Percentiles rank a stretch among this genome's conserved stretches.
Evolutionary conservation across 2,888 invertebrate species (phyloP).

Genomic region (Cephus pygmeus): DNA sequence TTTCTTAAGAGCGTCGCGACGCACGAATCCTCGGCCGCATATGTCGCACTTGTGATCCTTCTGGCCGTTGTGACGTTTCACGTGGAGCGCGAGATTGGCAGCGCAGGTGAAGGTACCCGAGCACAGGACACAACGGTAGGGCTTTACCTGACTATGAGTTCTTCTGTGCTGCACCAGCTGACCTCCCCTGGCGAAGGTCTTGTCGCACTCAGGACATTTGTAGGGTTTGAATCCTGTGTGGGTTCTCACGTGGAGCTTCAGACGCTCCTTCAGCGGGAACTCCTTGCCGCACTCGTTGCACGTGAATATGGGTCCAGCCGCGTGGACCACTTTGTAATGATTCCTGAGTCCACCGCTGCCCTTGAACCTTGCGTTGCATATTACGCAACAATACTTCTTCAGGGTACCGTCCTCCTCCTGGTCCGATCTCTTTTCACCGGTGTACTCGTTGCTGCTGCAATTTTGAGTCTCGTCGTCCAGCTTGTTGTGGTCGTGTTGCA

Average conservation of each 20-base stretch:
- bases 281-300: constrained; percentile 82
- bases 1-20: constrained; percentile 79
- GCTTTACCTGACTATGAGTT: constrained; percentile 79
- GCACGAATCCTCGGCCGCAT: constrained; percentile 82
- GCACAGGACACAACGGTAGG: constrained; percentile 79
- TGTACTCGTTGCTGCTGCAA: constrained; percentile 1
- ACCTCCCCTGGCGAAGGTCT: constrained; percentile 78
- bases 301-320: constrained; percentile 68
- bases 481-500: constrained; percentile 27
- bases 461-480: constrained; percentile 8
- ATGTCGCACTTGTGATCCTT: constrained; percentile 83
- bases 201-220: constrained; percentile 73
- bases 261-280: constrained; percentile 81
- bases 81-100: constrained; percentile 66
- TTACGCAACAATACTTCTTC: constrained; percentile 56
- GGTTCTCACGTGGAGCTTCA: constrained; percentile 78
- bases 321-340: constrained; percentile 61
- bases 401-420: constrained; percentile 18
- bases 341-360: constrained; percentile 61
- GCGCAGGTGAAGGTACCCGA: constrained; percentile 75
- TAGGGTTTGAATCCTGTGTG: constrained; percentile 81
- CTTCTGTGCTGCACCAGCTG: constrained; percentile 81
- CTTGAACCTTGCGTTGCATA: constrained; percentile 58
- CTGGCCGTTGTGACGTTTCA: constrained; percentile 77
- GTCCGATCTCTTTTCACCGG: background rate